Percentiles rank a stretch among this genome's conserved stretches.
Evolutionary conservation across 2,113 vertebrate species (phyloP).

Genomic region (Apaloderma vittatum): DNA sequence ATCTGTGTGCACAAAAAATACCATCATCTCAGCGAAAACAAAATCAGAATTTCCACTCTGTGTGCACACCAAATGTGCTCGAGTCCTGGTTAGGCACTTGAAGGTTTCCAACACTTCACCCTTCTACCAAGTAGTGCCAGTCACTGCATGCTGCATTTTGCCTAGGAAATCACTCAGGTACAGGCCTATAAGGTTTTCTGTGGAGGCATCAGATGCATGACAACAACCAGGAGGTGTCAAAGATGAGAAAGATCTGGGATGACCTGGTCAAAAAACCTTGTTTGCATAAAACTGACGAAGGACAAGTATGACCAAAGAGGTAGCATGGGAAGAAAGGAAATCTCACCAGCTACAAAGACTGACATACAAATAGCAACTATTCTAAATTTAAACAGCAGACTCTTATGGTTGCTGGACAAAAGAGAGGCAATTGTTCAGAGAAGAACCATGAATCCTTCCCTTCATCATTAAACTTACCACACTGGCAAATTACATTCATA

Average conservation of each 20-base stretch:
- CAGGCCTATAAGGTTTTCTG: not conserved
- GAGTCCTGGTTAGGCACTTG: not conserved
- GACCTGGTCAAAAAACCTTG: not conserved
- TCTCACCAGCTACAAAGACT: not conserved
- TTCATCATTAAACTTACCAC: not conserved
- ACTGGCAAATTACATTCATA: not conserved
- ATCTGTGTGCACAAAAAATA: too few species aligned
- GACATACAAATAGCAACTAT: too few species aligned
- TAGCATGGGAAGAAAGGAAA: not conserved
- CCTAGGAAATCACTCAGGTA: not conserved
- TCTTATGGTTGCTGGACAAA: not conserved
- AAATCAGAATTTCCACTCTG: not conserved
- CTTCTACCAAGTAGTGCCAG: not conserved
- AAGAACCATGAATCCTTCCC: not conserved
- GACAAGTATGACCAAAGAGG: not conserved
- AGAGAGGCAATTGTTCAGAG: not conserved
- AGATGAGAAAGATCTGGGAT: not conserved
- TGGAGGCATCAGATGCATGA: accelerated
- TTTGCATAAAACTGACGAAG: not conserved
- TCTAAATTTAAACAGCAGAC: too few species aligned
- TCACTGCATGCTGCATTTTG: accelerated
- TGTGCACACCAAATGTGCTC: not conserved
- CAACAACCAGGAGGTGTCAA: not conserved
- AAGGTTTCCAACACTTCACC: not conserved
- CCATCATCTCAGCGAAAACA: not conserved